phyloP scores from a whole-genome alignment of 2,797 vertebrate genomes.

The Platyrinchus mystaceus region DNA sequence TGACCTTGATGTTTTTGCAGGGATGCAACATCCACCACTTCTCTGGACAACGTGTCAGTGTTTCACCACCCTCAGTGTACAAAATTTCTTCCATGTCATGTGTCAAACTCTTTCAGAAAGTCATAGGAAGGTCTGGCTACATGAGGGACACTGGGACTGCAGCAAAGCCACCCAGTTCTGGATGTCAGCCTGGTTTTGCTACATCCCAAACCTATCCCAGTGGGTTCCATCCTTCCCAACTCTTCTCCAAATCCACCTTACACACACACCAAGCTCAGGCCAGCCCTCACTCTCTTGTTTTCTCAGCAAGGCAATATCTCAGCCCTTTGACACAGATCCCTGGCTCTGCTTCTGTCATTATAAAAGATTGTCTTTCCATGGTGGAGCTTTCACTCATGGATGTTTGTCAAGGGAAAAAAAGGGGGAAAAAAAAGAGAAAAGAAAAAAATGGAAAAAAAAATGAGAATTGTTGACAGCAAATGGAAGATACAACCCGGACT shows the following conservation, averaged over 20 bases:
- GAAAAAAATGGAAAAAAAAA: not conserved
- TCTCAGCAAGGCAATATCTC: not conserved
- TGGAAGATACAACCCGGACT: conserved; percentile 63
- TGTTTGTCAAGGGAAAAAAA: not conserved
- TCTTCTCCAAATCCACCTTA: not conserved
- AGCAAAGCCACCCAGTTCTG: not conserved
- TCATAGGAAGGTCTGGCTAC: rapidly evolving
- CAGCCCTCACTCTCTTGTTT: not conserved
- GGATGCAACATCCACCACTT: not conserved
- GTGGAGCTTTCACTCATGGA: conserved; percentile 58
- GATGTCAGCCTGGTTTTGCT: not conserved
- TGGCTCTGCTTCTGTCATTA: conserved; percentile 49
- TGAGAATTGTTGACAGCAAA: conserved; percentile 70
- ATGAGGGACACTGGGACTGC: rapidly evolving
- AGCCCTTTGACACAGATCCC: not conserved
- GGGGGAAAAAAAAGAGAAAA: not conserved
- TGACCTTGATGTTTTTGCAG: not conserved
- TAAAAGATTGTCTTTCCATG: conserved; percentile 56
- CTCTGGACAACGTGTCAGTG: not conserved
- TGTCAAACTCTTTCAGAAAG: not conserved
- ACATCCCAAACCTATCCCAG: not conserved
- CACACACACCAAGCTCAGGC: rapidly evolving
- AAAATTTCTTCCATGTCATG: not conserved
- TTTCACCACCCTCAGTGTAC: not conserved
- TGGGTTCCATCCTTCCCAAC: not conserved